Evolutionary conservation across 2,888 invertebrate genomes (phyloP).

Genomic region (Synanthedon myopaeformis): DNA sequence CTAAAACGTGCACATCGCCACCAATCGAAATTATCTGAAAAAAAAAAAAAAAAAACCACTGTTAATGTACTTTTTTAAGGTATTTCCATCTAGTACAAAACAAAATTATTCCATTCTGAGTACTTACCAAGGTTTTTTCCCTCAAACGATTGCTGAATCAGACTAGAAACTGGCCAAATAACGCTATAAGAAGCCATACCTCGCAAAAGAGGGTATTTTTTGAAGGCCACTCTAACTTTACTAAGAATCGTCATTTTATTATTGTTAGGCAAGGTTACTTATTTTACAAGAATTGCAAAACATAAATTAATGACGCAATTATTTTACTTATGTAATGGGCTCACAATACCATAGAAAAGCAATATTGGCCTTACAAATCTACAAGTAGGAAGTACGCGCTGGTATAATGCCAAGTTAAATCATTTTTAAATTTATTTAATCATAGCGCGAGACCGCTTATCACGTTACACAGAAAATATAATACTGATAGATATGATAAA

Average conservation of each 20-base stretch:
- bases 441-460: background rate
- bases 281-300: background rate
- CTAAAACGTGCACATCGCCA: slow-evolving; percentile 78
- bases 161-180: slow-evolving; percentile 80
- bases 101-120: background rate
- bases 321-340: background rate
- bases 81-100: no score
- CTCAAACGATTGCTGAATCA: slow-evolving; percentile 78
- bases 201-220: slow-evolving; percentile 53
- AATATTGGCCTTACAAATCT: background rate
- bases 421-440: background rate
- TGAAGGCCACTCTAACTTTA: slow-evolving; percentile 21
- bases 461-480: no score
- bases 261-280: background rate
- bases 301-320: background rate
- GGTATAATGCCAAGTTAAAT: background rate
- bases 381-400: background rate
- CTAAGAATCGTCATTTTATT: background rate
- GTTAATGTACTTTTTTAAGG: no score
- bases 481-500: no score
- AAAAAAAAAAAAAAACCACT: slow-evolving; percentile 3
- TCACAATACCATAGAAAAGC: background rate
- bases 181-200: slow-evolving; percentile 80
- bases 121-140: slow-evolving; percentile 72
- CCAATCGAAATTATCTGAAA: slow-evolving; percentile 73